Conservation (phyloP, 1,140 invertebrate genomes). For the Cydia pomonella region DNA sequence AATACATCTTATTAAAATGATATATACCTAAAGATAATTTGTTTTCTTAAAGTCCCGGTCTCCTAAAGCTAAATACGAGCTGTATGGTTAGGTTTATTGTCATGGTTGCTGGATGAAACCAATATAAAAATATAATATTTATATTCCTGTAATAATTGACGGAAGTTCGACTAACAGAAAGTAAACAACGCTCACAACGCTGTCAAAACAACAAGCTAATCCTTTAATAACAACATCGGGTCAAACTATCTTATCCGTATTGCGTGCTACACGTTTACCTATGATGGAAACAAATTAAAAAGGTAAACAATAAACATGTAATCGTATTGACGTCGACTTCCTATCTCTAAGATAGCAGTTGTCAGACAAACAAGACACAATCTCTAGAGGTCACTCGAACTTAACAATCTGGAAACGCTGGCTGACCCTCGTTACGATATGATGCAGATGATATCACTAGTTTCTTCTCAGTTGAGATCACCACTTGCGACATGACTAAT, state of each 20-base stretch:
- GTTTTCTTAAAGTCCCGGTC: too few relatives aligned
- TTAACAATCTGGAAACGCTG: constrained; percentile 13
- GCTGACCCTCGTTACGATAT: constrained; percentile 21
- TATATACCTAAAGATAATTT: too few relatives aligned
- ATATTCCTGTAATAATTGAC: not conserved
- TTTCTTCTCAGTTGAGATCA: constrained; percentile 21
- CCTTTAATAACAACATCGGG: constrained; percentile 23
- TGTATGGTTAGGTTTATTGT: too few relatives aligned
- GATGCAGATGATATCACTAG: constrained; percentile 20
- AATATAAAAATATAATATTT: too few relatives aligned
- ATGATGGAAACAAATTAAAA: constrained; percentile 30
- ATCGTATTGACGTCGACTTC: constrained; percentile 18
- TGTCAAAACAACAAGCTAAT: not conserved
- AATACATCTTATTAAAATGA: too few relatives aligned
- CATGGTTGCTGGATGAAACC: too few relatives aligned
- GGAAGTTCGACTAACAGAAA: not conserved
- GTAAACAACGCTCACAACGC: not conserved
- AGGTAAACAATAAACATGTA: constrained; percentile 20
- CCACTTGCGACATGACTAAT: not conserved
- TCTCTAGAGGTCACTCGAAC: constrained; percentile 13
- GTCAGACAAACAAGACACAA: constrained; percentile 33
- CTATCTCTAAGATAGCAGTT: constrained; percentile 14
- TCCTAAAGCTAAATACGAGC: too few relatives aligned
- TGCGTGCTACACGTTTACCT: constrained; percentile 6
- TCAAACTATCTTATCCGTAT: constrained; percentile 30